Evolutionary conservation across 2,797 vertebrate species (phyloP).

Genomic region (Pygocentrus nattereri): DNA sequence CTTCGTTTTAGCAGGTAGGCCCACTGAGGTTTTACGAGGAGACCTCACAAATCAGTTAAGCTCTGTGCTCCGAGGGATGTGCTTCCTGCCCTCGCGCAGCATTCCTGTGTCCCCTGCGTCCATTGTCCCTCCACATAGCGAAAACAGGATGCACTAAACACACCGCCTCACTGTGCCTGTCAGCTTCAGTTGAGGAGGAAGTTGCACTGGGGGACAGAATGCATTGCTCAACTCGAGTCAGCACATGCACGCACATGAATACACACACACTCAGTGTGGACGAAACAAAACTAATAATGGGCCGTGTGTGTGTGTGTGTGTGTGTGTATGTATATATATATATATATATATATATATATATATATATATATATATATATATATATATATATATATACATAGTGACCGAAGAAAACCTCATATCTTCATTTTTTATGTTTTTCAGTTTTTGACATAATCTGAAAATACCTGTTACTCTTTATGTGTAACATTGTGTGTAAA

Average conservation of each 20-base stretch:
- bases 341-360: too few species aligned
- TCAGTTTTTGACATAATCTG: too few species aligned
- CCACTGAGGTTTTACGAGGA: constrained; percentile 24
- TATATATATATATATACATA: too few species aligned
- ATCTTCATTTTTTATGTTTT: too few species aligned
- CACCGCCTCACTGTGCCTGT: constrained; percentile 55
- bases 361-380: too few species aligned
- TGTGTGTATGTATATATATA: too few species aligned
- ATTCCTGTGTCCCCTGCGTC: constrained; percentile 53
- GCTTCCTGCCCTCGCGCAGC: constrained; percentile 43
- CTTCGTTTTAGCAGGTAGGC: constrained; percentile 14
- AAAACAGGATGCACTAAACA: constrained; percentile 67
- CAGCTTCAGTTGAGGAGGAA: constrained; percentile 66
- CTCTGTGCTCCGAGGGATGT: constrained; percentile 34
- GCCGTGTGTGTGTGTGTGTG: too few species aligned
- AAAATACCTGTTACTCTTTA: too few species aligned
- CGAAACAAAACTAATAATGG: background rate
- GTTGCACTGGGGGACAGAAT: constrained; percentile 56
- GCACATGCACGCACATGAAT: background rate
- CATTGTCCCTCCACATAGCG: constrained; percentile 59
- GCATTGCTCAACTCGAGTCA: constrained; percentile 52
- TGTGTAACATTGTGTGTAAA: too few species aligned
- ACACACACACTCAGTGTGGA: background rate
- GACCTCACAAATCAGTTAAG: constrained; percentile 37
- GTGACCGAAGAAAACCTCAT: too few species aligned